Base-by-base conservation (phyloP, 2,888 invertebrate genomes). In the Reticulitermes lucifugus region DNA sequence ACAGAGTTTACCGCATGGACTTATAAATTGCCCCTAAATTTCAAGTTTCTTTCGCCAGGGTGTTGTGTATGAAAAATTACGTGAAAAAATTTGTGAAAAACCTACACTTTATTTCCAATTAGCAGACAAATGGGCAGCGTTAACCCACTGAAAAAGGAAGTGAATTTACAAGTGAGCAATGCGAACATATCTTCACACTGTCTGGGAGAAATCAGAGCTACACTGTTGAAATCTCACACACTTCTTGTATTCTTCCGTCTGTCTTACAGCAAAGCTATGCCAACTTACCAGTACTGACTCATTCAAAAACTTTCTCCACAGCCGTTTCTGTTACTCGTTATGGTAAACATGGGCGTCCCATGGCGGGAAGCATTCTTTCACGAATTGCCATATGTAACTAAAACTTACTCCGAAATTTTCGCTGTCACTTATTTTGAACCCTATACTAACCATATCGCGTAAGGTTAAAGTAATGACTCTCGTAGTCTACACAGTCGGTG, bases 181-280 rank as follows among this genome's bases (percentile, higher is more conserved):
- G 51, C 43, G 4, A 46, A 5, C 41, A n/a, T 2, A 77, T 77
- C 41, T 35, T 73, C 41, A 41, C 73, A 3, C 41, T 35, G 73
- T 41, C 41, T 73, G 73, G 41, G 46, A 77, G 77, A 77, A 77
- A 77, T 77, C 46, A 73, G 25, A 25, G 25, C 65, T 65, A 77
- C 46, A n/a, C 77, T 77, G 77, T 77, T 77, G 77, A 77, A 77
- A 77, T 46, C 21, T 46, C 46, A 46, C 41, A 46, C 46, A 77
- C 22, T 77, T 46, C 77, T 21, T 77, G 51, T 51, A 77, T 77
- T 46, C 46, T 46, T 77, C 46, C n/a, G 21, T 22, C 75, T 35
- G 18, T 46, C 77, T 41, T 77, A n/a, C 51, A 22, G 46, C 77
- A 46, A n/a, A 77, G 77, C 46, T 51, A 46, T 77, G 77, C 77